Conservation (phyloP, 2,797 vertebrate genomes). For the Lagocephalus sceleratus region DNA sequence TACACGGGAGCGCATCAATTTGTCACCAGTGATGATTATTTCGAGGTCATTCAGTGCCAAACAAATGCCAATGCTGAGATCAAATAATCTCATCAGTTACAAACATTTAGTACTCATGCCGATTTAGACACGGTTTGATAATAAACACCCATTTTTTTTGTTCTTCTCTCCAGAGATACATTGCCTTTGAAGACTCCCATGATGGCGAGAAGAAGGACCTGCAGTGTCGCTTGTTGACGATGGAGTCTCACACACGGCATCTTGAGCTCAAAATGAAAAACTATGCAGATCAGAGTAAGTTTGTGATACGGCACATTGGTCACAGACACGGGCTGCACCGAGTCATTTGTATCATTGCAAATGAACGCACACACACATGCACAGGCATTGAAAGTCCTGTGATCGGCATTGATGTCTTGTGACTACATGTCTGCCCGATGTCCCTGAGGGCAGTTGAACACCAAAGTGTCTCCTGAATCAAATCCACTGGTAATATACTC, state of each 20-base stretch:
- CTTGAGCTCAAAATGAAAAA: conserved; percentile 94
- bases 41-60: not conserved
- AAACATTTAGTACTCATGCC: not conserved
- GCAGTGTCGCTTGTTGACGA: conserved; percentile 81
- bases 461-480: conserved; percentile 9
- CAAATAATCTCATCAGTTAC: not conserved
- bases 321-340: not conserved
- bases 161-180: conserved; percentile 84
- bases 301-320: not conserved
- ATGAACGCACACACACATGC: conserved; percentile 1
- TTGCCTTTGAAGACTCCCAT: conserved; percentile 92
- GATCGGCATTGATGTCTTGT: conserved; percentile 43
- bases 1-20: not conserved
- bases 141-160: not conserved
- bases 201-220: conserved; percentile 97
- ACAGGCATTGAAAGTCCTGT: conserved; percentile 4
- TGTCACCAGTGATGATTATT: not conserved
- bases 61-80: not conserved
- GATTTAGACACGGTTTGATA: not conserved
- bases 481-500: conserved; percentile 20
- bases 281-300: conserved; percentile 96
- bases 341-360: conserved; percentile 4
- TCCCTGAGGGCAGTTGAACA: conserved; percentile 23
- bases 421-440: conserved; percentile 37
- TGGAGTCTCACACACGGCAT: conserved; percentile 92